Base-by-base conservation (phyloP, 2,113 vertebrate species). In the Trogon melanurus region DNA sequence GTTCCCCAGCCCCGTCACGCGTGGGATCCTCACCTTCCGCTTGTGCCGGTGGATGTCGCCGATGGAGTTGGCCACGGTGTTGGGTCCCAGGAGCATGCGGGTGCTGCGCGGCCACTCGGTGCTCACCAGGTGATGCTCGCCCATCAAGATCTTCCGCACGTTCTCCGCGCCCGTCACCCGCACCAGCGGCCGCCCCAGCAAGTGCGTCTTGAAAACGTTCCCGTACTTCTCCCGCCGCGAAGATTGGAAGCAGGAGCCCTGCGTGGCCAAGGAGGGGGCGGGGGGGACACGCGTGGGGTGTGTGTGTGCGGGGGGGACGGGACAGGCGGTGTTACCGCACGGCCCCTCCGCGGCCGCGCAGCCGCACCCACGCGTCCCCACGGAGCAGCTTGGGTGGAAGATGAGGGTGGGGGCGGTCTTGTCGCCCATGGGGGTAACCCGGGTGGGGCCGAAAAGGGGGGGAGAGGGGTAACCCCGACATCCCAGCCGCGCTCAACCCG, bases 61-160 rank as follows among this genome's bases (percentile, higher is more conserved):
- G 45, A 99, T 99, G 97, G 99, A 99, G 97, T 99, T 99, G 97
- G 99, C 98, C 86, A 99, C 98, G 6, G 99, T 99, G 98, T 99
- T 99, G 80, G 99, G 99, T 5, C 99, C 99, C 72, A 99, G 98
- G 60, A 99, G 97, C 94, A 99, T 99, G 62, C 99, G 97, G 6
- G 99, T 99, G 98, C 99, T 99, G 94, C 99, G 98, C 5, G 99
- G 99, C 99, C 99, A 99, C 97, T 99, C 99, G 61, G 99, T 98
- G 89, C 98, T 99, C 93, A 99, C 99, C 95, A 99, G 98, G 94
- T 98, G 99, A 97, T 99, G 99, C 71, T 99, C 99, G 3, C 99
- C 99, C 99, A 99, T 99, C 91, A 99, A 97, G 60, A 99, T 99
- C 96, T 99, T 99, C 19, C 99, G 98, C 47, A 99, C 98, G 23